A percentile compares a stretch with the other conserved stretches of the same genome.
phyloP scores from a whole-genome alignment of 2,888 invertebrate species.

The Carpatolechia fugitivella region DNA sequence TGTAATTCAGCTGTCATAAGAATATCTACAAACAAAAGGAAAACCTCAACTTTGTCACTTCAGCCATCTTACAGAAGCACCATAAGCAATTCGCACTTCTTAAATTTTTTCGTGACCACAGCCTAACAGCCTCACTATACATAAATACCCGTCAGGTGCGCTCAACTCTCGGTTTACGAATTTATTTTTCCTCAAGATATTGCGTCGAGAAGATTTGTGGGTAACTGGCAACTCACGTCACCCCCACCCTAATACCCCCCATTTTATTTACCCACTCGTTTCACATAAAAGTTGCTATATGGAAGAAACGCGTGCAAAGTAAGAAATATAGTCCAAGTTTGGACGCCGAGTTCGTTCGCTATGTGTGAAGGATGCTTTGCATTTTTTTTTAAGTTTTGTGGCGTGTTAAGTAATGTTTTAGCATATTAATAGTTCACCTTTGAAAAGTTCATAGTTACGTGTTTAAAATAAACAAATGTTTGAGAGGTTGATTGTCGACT shows the following conservation, averaged over 20 bases:
- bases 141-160: conserved; percentile 52
- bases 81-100: background rate
- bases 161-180: conserved; percentile 36
- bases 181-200: conserved; percentile 63
- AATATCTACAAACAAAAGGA: too few species aligned
- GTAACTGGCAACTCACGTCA: conserved; percentile 26
- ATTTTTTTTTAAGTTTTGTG: background rate
- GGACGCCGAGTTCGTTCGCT: conserved; percentile 10
- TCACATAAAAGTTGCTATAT: conserved; percentile 26
- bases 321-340: conserved; percentile 31
- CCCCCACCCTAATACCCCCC: conserved; percentile 21
- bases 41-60: too few species aligned
- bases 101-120: conserved; percentile 21
- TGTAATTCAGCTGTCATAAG: too few species aligned
- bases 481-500: too few species aligned
- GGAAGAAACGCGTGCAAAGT: conserved; percentile 13
- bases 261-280: conserved; percentile 33
- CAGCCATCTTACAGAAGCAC: too few species aligned
- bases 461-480: too few species aligned
- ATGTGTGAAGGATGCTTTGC: background rate
- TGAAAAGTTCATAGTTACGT: too few species aligned
- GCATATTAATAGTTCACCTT: too few species aligned
- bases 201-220: conserved; percentile 54
- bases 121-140: conserved; percentile 37
- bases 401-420: background rate